Percentiles rank a stretch among this genome's conserved stretches.
These are phyloP conservation scores for Pachypeltis micranthus DNA, from an alignment of 1,140 invertebrate species.

Conservation along the genomic window DNA sequence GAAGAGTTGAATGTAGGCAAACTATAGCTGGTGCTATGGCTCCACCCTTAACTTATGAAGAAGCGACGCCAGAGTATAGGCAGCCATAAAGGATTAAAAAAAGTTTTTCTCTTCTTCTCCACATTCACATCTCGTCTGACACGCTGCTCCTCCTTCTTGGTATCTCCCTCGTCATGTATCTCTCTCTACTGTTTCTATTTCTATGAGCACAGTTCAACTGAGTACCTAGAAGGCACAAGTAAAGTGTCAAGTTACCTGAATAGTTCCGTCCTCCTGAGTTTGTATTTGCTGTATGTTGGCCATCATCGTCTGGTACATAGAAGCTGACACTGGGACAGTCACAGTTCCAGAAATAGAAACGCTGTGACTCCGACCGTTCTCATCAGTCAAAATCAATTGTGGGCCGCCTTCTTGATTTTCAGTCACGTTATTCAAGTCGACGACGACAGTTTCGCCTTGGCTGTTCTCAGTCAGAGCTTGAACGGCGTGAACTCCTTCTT, in stretches of 20 bases:
- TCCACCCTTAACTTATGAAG: too few species aligned
- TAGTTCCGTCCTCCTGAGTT: conserved; percentile 58
- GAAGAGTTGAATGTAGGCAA: too few species aligned
- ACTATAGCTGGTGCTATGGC: too few species aligned
- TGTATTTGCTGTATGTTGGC: conserved; percentile 76
- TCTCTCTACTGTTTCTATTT: too few species aligned
- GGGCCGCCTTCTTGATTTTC: conserved; percentile 69
- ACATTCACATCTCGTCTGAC: too few species aligned
- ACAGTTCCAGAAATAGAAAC: conserved; percentile 87
- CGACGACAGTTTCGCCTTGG: conserved; percentile 50
- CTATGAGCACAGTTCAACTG: too few species aligned
- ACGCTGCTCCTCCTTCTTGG: too few species aligned
- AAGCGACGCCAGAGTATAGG: too few species aligned
- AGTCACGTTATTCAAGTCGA: conserved; percentile 75
- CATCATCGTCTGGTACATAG: conserved; percentile 93
- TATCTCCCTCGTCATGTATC: too few species aligned
- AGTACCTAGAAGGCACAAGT: too few species aligned
- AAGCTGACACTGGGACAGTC: conserved; percentile 84
- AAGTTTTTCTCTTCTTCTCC: too few species aligned
- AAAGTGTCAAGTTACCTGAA: conserved; percentile 54
- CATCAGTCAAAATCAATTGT: conserved; percentile 85
- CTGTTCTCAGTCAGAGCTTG: conserved; percentile 58
- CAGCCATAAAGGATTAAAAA: too few species aligned
- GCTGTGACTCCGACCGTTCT: conserved; percentile 81
- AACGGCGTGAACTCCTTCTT: conserved; percentile 51